Conservation (phyloP, 2,797 vertebrate genomes). For the Phataginus tricuspis region DNA sequence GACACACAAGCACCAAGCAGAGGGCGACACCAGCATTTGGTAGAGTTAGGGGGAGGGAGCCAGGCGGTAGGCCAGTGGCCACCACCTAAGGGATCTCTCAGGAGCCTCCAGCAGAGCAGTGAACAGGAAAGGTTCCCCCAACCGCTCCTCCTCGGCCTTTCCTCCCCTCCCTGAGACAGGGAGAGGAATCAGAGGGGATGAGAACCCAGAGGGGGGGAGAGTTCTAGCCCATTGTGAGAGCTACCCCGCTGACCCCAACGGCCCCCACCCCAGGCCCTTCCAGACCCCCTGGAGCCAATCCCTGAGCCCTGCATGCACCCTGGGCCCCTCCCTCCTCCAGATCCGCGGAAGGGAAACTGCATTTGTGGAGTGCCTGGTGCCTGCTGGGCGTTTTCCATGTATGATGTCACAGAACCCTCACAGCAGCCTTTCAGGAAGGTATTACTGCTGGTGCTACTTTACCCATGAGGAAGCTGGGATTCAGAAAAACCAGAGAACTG, state of each 20-base stretch:
- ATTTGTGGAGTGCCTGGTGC: not conserved
- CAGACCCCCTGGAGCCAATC: not conserved
- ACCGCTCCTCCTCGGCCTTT: not conserved
- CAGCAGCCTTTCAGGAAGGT: not conserved
- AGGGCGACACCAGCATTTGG: not conserved
- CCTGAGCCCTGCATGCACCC: not conserved
- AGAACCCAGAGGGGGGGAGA: conserved; percentile 58
- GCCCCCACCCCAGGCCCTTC: not conserved
- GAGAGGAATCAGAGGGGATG: conserved; percentile 67
- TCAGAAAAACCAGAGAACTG: not conserved
- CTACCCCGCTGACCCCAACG: conserved; percentile 3
- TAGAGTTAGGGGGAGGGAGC: not conserved
- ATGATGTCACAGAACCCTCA: not conserved
- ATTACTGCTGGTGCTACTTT: not conserved
- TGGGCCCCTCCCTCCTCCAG: not conserved
- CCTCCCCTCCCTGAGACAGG: conserved; percentile 70
- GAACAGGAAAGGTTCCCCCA: not conserved
- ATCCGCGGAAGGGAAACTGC: not conserved
- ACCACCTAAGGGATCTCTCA: not conserved
- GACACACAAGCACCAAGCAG: not conserved
- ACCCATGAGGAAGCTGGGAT: not conserved
- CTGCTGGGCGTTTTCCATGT: not conserved
- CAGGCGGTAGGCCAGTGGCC: not conserved
- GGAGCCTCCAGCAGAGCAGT: not conserved
- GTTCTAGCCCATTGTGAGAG: conserved; percentile 79